Base-by-base conservation (phyloP, 1,140 invertebrate genomes). In the Saccostrea cuccullata region DNA sequence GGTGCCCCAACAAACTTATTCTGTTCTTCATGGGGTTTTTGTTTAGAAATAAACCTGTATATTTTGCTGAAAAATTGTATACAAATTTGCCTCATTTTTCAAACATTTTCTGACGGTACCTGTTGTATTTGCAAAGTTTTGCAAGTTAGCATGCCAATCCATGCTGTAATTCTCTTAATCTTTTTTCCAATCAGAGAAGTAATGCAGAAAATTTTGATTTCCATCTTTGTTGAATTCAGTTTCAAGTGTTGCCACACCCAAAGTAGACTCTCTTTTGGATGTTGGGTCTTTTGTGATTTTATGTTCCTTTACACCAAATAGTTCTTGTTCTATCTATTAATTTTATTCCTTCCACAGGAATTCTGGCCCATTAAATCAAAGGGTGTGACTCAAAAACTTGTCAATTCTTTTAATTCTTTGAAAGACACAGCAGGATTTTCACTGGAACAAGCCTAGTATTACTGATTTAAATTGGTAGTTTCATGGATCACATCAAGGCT, bases 361-460 rank as follows among this genome's bases (percentile, higher is more conserved):
- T 70, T 87, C 67, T 58, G 73, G 88, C 8, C 73, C 85, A 20
- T 77, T 83, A 40, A 83, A 20, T 40, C 88, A 89, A 56, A 67
- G 26, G 23, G 5, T n/a, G 23, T 67, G 4, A 36, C 8, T 55
- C 23, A 30, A 15, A 20, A 84, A 64, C 26, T 87, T 60, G 47
- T 67, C 86, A 40, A 58, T 82, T 20, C 9, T 82, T 26, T 13
- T 13, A 15, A 87, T 55, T 60, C 90, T 88, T 87, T 88, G 64
- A 70, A 90, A 91, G 0, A 88, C 91, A 26, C 84, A 26, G 90
- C 91, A 30, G 88, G 90, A 67, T 88, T 91, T n/a, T 47, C 13
- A 11, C 83, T 86, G 6, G 87, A 64, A 55, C 26, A 0, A 5
- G 90, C 85, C 58, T 89, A 86, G 9, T 26, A 77, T 86, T 86